Percentiles rank a stretch among this genome's conserved stretches.
phyloP scores from a whole-genome alignment of 2,113 vertebrate species.

The Panurus biarmicus region DNA sequence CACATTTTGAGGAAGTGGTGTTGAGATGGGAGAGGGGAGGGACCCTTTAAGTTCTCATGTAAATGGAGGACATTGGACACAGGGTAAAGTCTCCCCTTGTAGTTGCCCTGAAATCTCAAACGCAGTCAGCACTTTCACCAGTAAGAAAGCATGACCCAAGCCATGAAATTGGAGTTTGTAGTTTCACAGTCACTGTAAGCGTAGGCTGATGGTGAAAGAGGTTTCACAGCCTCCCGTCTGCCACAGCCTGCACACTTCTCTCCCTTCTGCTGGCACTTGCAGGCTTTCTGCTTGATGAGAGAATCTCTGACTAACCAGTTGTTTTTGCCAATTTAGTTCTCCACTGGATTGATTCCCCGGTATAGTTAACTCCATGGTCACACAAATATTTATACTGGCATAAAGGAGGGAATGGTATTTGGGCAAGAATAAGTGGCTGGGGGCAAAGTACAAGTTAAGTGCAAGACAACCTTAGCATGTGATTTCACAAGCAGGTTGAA shows the following conservation, averaged over 20 bases:
- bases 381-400: conserved; percentile 10
- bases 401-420: not conserved
- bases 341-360: not conserved
- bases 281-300: not conserved
- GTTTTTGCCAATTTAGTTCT: conserved; percentile 35
- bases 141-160: not conserved
- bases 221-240: conserved; percentile 35
- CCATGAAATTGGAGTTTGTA: not conserved
- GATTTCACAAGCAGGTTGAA: not conserved
- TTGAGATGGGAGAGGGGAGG: not conserved
- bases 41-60: rapidly evolving
- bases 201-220: conserved; percentile 30
- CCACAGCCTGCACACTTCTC: not conserved
- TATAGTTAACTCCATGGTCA: not conserved
- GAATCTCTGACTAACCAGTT: conserved; percentile 26
- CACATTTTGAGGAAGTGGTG: not conserved
- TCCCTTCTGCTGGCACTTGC: not conserved
- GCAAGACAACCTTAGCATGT: not conserved
- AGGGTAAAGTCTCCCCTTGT: not conserved
- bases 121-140: not conserved
- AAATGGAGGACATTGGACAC: not conserved
- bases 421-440: not conserved
- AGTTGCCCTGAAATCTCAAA: not conserved
- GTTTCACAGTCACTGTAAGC: not conserved
- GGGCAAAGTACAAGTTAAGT: not conserved